A percentile compares a stretch with the other conserved stretches of the same genome.
phyloP scores from a whole-genome alignment of 2,888 invertebrate genomes.

The Poecilobothrus nobilitatus region DNA sequence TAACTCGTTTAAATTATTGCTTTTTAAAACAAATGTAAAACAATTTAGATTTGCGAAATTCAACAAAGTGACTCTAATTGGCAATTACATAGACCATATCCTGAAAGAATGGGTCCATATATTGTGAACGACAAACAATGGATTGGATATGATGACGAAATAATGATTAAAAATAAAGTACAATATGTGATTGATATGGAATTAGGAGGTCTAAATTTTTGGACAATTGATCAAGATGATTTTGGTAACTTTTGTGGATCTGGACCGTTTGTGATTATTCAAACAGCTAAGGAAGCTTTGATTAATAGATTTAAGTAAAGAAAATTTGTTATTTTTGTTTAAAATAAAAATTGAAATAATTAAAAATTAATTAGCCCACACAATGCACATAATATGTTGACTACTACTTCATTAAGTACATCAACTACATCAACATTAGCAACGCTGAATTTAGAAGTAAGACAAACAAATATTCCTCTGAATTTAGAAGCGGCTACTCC shows the following conservation, averaged over 20 bases:
- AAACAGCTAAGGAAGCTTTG: background rate
- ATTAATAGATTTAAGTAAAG: background rate
- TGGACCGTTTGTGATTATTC: background rate
- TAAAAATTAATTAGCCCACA: background rate
- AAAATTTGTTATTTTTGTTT: background rate
- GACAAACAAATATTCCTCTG: no score
- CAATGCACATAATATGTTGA: background rate
- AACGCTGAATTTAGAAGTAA: no score
- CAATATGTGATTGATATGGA: background rate
- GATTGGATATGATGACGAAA: background rate
- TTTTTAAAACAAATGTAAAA: background rate
- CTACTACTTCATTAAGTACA: no score
- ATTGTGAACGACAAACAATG: background rate
- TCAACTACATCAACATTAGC: no score
- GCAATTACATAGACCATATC: background rate
- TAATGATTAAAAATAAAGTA: background rate
- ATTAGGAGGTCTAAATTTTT: background rate
- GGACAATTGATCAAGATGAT: slow-evolving; percentile 6
- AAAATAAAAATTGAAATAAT: background rate
- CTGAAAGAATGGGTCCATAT: background rate
- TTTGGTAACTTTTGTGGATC: background rate
- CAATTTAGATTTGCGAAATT: background rate
- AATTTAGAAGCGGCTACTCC: background rate
- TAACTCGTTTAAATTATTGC: background rate
- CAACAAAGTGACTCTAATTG: background rate